A percentile compares a stretch with the other conserved stretches of the same genome.
Evolutionary conservation across 2,797 vertebrate genomes (phyloP).

Genomic region (Philypnodon macrostomus): DNA sequence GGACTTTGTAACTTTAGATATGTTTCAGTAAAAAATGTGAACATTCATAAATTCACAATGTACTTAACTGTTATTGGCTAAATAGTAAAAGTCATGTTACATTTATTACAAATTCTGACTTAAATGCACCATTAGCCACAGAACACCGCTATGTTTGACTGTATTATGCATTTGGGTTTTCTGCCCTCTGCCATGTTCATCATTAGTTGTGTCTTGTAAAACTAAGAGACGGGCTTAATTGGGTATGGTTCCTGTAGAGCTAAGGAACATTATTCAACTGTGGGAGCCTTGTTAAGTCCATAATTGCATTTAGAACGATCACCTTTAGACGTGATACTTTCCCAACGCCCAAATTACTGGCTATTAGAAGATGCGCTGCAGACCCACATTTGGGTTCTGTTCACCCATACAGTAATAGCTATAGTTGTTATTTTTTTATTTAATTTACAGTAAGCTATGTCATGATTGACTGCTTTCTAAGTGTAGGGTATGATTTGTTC

Average conservation of each 20-base stretch:
- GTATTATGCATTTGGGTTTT: not conserved
- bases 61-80: too few relatives aligned
- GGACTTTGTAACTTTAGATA: too few relatives aligned
- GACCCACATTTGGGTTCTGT: not conserved
- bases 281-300: conserved; percentile 39
- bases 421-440: not conserved
- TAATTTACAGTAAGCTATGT: too few relatives aligned
- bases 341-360: conserved; percentile 3
- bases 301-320: conserved; percentile 57
- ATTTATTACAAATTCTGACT: too few relatives aligned
- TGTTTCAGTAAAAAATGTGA: too few relatives aligned
- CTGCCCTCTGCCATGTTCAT: conserved; percentile 10
- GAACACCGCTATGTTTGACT: not conserved
- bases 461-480: not conserved
- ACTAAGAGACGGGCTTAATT: conserved; percentile 13
- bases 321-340: conserved; percentile 34
- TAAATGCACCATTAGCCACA: conserved; percentile 2
- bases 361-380: not conserved
- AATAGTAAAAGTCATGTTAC: too few relatives aligned
- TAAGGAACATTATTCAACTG: conserved; percentile 15
- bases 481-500: not conserved
- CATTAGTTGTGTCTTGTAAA: conserved; percentile 14
- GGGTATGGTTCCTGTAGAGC: conserved; percentile 19
- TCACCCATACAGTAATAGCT: not conserved
- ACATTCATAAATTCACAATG: too few relatives aligned